Percentiles rank a stretch among this genome's conserved stretches.
These are phyloP conservation scores for Psittacula derbiana DNA, from an alignment of 2,797 vertebrate genomes.

Conservation along the genomic window DNA sequence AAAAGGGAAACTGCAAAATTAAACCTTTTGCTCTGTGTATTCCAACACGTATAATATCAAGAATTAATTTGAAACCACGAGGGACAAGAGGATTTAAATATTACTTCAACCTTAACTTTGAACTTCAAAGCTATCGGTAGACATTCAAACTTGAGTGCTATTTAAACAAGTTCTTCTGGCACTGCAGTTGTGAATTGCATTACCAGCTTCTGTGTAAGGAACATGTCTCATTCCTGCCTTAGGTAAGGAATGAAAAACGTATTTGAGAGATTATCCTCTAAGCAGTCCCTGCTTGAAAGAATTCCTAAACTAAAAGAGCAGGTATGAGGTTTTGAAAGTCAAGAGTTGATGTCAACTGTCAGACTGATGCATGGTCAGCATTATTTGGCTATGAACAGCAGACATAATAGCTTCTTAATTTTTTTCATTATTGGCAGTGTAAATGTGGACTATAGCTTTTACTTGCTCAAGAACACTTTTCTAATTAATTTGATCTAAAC, in stretches of 20 bases:
- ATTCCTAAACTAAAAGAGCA: not conserved
- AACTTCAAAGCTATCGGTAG: constrained; percentile 63
- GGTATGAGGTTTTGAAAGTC: constrained; percentile 4
- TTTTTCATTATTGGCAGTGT: not conserved
- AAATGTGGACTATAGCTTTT: not conserved
- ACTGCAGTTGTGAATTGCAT: constrained; percentile 35
- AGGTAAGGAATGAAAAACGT: constrained; percentile 53
- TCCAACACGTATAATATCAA: constrained; percentile 8
- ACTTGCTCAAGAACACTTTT: not conserved
- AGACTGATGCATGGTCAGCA: not conserved
- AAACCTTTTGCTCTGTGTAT: constrained; percentile 21
- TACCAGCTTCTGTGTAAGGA: constrained; percentile 58
- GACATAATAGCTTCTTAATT: not conserved
- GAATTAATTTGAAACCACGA: constrained; percentile 33
- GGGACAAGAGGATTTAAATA: constrained; percentile 34
- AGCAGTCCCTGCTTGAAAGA: not conserved
- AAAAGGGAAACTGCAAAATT: constrained; percentile 30
- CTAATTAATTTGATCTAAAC: not conserved
- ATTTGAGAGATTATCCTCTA: constrained; percentile 6
- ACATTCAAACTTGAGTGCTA: constrained; percentile 49
- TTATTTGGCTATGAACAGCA: not conserved
- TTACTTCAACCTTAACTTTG: constrained; percentile 55
- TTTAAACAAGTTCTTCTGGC: constrained; percentile 52
- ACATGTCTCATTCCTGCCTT: constrained; percentile 41
- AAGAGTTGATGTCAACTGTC: not conserved